Evolutionary conservation across 2,113 vertebrate genomes (phyloP).

Genomic region (Smithornis capensis): DNA sequence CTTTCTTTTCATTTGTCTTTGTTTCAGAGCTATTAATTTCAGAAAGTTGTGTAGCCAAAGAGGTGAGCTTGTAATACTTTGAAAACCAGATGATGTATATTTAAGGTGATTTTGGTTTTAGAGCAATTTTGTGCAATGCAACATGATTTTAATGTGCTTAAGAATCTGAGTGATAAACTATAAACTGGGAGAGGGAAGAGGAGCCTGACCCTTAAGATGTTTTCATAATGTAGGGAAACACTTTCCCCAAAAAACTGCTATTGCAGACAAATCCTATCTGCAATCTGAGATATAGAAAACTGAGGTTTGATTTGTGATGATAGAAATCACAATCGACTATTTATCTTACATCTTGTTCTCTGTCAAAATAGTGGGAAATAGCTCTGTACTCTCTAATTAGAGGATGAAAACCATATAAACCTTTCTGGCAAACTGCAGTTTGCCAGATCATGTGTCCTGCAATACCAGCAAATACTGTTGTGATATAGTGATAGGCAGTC

Average conservation of each 20-base stretch:
- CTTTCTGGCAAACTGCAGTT: background rate
- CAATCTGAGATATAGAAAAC: background rate
- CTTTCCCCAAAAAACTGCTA: background rate
- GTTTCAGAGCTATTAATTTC: background rate
- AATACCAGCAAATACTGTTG: background rate
- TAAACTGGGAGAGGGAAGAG: background rate
- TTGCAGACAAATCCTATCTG: background rate
- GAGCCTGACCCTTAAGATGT: background rate
- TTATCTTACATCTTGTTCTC: background rate
- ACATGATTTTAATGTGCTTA: background rate
- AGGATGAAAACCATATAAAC: background rate
- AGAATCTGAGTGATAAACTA: background rate
- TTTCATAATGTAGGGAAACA: background rate
- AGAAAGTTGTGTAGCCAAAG: background rate
- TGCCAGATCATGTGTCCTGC: background rate
- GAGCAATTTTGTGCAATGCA: background rate
- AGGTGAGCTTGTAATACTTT: background rate
- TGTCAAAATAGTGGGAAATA: background rate
- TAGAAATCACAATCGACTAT: background rate
- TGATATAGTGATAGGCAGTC: background rate
- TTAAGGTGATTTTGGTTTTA: background rate
- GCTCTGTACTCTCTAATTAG: background rate
- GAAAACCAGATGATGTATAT: background rate
- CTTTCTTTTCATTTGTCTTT: background rate
- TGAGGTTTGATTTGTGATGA: background rate